Evolutionary conservation across 2,797 vertebrate species (phyloP), one percentile per base, ranked within the genome.

Genomic region (Bradypodion pumilum): DNA sequence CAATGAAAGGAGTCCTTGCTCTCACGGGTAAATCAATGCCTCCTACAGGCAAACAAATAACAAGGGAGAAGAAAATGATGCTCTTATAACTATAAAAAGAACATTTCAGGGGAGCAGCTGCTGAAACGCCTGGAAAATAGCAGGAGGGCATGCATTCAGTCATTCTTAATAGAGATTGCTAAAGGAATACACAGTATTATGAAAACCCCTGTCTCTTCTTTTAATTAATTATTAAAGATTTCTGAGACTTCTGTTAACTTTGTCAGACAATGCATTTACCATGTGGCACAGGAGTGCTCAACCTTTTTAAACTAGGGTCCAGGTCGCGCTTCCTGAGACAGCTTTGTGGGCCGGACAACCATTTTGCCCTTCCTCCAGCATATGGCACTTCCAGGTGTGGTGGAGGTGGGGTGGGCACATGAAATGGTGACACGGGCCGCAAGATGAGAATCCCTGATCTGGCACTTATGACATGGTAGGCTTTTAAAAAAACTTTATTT

Each of bases 81-180:
- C 89, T 91, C 94, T 93, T 93, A 94, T 95, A 95, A 93, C 74
- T 69, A 87, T 83, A 83, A 89, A 86, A 75, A 81, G 73, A 85
- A 88, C 3, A 1, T 93, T 86, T 82, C 73, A 86, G 87, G 80
- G 91, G 88, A 88, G 44, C 84, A 85, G 91, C 80, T 23, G 9
- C 80, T 84, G 88, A 56, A 88, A 83, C 91, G 86, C 60, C 90
- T 91, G 92, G 94, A 92, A 94, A 94, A 93, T 91, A 89, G 84
- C 72, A 92, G 89, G 63, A 93, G 62, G 86, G 85, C 83, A 84
- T 87, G 85, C 91, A 94, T 93, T 92, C 91, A 86, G 81, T 95
- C 92, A 94, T 93, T 93, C 93, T 95, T 94, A 94, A 95, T 94
- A 93, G 92, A 93, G 94, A 92, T 92, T 95, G 94, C 94, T 94